Conservation (phyloP, 2,797 vertebrate genomes). For the Hyperoplus lanceolatus region DNA sequence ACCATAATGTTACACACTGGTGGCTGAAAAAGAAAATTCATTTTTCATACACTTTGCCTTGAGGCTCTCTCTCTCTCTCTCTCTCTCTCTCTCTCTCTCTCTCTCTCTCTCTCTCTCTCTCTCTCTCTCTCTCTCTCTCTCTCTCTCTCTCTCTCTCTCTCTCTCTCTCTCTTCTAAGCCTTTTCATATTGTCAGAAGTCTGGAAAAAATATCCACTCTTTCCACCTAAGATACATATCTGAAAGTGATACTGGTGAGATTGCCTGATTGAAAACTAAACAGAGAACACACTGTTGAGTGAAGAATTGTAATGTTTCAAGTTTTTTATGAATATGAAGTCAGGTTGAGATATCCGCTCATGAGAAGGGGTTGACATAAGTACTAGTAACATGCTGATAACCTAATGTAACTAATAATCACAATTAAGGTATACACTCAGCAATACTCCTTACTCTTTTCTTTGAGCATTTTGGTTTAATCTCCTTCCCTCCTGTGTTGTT, state of each 20-base stretch:
- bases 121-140: too few relatives aligned
- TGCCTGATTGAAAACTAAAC: constrained; percentile 52
- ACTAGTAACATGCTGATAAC: neutral
- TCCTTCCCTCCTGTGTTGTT: constrained; percentile 34
- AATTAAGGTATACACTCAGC: constrained; percentile 11
- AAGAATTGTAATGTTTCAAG: constrained; percentile 25
- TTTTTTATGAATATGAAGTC: constrained; percentile 15
- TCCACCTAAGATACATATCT: constrained; percentile 47
- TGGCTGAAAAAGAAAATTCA: constrained; percentile 52
- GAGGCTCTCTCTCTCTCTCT: constrained; percentile 1
- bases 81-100: too few relatives aligned
- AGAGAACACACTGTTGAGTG: constrained; percentile 42
- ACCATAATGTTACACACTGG: constrained; percentile 35
- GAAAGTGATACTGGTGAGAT: constrained; percentile 59
- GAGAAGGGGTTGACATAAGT: neutral
- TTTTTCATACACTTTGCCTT: constrained; percentile 32
- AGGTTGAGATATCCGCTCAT: neutral
- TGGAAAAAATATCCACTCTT: constrained; percentile 39
- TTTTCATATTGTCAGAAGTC: constrained; percentile 47
- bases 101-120: too few relatives aligned
- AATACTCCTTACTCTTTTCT: constrained; percentile 39
- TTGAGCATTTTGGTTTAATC: constrained; percentile 41
- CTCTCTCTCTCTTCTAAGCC: neutral
- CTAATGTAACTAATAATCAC: constrained; percentile 8
- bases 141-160: too few relatives aligned